Base-by-base conservation (phyloP, 2,888 invertebrate species). In the Brachyptera risi region DNA sequence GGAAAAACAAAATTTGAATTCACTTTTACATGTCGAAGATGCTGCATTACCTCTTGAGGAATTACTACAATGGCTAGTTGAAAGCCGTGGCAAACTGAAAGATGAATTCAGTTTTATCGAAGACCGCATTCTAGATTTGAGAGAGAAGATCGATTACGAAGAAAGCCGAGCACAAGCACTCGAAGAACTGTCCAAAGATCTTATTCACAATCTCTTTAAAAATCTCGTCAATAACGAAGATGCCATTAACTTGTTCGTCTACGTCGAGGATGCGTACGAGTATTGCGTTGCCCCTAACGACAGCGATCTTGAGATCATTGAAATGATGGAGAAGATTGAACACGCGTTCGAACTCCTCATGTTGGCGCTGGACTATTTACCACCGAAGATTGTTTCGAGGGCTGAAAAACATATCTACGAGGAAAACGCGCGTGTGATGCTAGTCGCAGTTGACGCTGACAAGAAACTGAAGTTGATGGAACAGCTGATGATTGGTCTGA, bases 221-320 rank as follows among this genome's bases (percentile, higher is more conserved):
- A 75, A 80, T 15, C 73, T 80, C 31, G 77, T 84, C 0, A 80
- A 80, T 58, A 77, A 81, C 11, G 75, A 78, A 35, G 79, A 81
- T 9, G 79, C 83, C 31, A 73, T 86, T 21, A 80, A 81, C 69
- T 71, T 86, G 37, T 74, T 77, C 63, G 75, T 83, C 5, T 82
- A 82, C 69, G 77, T 87, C 59, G 83, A 86, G 69, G 85, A 84
- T 69, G 80, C 83, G 27, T 86, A 81, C 70, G 83, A 85, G 71
- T 79, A 78, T 49, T 75, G 84, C 42, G 76, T 82, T 24, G 78
- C 75, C 1, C 79, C 82, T 11, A 84, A 81, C 68, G 82, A 84
- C 40, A 78, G 80, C 3, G 81, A 82, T 68, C 73, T 82, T 63
- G 78, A 78, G 51, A 76, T 81, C 59, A 72, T 76, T 56, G 73